phyloP scores from a whole-genome alignment of 2,888 invertebrate genomes.

The Diadegma fenestrale region DNA sequence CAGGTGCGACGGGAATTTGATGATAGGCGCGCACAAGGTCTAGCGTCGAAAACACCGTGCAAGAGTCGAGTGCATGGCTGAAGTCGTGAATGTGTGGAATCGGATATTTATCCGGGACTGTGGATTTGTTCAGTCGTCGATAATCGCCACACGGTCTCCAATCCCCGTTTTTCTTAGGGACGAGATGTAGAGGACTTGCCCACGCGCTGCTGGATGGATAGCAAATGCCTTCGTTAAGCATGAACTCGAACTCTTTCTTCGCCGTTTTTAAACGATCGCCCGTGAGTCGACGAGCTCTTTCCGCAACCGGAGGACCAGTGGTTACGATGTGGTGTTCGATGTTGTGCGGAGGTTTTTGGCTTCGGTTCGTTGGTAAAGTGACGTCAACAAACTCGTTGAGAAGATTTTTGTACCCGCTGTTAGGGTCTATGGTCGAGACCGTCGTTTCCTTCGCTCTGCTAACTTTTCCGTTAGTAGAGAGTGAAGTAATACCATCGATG shows the following conservation, averaged over 20 bases:
- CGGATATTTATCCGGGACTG: constrained; percentile 29
- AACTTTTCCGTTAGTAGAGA: background rate
- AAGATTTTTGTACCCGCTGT: background rate
- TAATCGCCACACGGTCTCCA: constrained; percentile 48
- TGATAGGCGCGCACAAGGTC: constrained; percentile 60
- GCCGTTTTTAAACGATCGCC: constrained; percentile 14
- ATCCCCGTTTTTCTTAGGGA: constrained; percentile 31
- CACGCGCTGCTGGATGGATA: constrained; percentile 17
- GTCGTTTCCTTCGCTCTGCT: background rate
- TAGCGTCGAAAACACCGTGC: constrained; percentile 54
- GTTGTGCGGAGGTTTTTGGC: constrained; percentile 32
- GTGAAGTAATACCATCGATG: background rate
- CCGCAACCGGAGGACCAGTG: constrained; percentile 18
- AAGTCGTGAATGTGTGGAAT: constrained; percentile 54
- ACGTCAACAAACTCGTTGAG: background rate
- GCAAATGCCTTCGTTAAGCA: constrained; percentile 35
- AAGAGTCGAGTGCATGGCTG: constrained; percentile 12
- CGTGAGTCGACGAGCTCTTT: constrained; percentile 28
- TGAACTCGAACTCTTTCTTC: constrained; percentile 18
- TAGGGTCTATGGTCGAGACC: background rate
- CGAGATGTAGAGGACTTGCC: constrained; percentile 48
- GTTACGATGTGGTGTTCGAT: constrained; percentile 52
- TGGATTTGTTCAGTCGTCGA: constrained; percentile 22
- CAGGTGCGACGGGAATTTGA: constrained; percentile 64
- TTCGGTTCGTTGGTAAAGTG: background rate